Evolutionary conservation across 2,113 vertebrate species (phyloP).

Genomic region (Vicugna pacos): DNA sequence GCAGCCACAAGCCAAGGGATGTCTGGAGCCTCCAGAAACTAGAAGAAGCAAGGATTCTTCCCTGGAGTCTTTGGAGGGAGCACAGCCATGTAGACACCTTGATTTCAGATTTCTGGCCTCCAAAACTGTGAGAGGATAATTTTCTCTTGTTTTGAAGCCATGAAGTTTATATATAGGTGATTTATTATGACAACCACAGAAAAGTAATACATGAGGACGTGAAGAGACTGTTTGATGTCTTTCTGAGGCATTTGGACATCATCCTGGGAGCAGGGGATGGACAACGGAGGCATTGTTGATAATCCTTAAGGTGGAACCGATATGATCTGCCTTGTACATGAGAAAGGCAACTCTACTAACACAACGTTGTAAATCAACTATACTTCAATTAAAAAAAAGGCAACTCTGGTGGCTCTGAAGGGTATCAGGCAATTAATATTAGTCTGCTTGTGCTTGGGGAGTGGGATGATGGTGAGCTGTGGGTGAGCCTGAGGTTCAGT

Average conservation of each 20-base stretch:
- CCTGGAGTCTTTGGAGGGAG: neutral
- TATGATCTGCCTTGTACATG: neutral
- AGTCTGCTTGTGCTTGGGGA: neutral
- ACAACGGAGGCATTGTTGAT: neutral
- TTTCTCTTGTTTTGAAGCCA: neutral
- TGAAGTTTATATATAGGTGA: neutral
- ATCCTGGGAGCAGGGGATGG: neutral
- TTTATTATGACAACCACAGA: neutral
- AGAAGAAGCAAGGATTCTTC: neutral
- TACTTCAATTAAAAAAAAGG: neutral
- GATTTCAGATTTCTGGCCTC: conserved; percentile 8
- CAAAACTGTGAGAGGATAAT: neutral
- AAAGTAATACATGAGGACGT: neutral
- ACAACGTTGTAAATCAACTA: neutral
- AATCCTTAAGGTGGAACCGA: neutral
- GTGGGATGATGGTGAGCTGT: neutral
- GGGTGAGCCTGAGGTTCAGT: neutral
- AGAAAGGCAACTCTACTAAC: neutral
- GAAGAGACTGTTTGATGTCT: neutral
- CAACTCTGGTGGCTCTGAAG: neutral
- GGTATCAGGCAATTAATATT: neutral
- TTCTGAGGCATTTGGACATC: neutral
- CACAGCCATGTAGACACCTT: neutral
- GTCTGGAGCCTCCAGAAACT: neutral
- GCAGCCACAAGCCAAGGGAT: neutral